A percentile compares a stretch with the other conserved stretches of the same genome.
These are phyloP conservation scores for Podilymbus podiceps DNA, from an alignment of 2,113 vertebrate species.

Conservation along the genomic window DNA sequence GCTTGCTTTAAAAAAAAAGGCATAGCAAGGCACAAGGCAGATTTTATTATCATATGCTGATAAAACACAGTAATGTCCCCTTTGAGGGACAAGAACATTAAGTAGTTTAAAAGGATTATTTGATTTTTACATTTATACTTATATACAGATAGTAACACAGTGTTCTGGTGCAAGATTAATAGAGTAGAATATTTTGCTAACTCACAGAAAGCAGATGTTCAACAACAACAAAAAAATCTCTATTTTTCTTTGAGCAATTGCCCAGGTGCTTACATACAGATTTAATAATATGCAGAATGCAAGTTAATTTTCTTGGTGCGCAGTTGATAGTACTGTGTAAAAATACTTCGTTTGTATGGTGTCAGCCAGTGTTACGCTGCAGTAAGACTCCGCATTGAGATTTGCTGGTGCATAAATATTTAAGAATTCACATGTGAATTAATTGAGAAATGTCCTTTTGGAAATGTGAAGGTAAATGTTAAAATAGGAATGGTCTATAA, in stretches of 20 bases:
- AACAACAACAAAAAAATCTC: fast-evolving
- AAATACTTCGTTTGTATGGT: neutral
- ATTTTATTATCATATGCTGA: neutral
- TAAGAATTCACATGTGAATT: neutral
- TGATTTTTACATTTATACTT: neutral
- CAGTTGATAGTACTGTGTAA: neutral
- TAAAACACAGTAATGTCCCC: neutral
- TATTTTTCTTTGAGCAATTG: neutral
- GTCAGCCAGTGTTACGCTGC: neutral
- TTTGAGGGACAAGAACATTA: neutral
- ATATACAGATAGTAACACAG: neutral
- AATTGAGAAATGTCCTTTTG: neutral
- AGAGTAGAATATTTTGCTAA: neutral
- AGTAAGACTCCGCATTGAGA: neutral
- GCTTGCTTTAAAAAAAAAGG: no score
- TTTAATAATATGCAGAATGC: neutral
- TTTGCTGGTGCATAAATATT: neutral
- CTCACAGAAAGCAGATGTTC: neutral
- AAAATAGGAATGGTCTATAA: neutral
- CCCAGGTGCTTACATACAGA: neutral
- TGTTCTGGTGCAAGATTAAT: neutral
- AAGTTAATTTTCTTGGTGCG: neutral
- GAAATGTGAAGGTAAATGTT: neutral
- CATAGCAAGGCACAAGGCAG: neutral
- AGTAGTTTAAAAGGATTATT: neutral